A percentile compares a stretch with the other conserved stretches of the same genome.
Evolutionary conservation across 2,113 vertebrate genomes (phyloP).

Genomic region (Rhinopithecus roxellana): DNA sequence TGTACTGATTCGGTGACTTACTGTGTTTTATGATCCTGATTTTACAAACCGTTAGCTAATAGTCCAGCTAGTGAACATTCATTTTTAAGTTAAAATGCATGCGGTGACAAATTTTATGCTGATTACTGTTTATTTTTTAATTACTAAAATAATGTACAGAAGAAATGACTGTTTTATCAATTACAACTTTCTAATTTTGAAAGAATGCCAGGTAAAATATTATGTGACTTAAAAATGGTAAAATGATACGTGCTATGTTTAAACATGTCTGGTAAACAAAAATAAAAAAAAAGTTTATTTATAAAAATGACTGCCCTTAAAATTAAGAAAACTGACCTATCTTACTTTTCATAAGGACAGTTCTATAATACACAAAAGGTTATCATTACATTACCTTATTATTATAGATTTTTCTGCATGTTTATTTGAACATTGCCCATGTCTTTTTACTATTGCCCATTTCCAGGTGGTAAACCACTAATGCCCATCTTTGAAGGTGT

Average conservation of each 20-base stretch:
- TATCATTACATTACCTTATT: neutral
- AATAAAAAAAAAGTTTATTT: neutral
- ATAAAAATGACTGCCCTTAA: neutral
- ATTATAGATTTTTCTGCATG: neutral
- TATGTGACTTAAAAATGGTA: neutral
- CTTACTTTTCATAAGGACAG: neutral
- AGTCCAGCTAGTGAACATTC: neutral
- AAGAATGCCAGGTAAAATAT: neutral
- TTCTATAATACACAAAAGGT: neutral
- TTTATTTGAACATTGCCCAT: neutral
- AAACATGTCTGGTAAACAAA: neutral
- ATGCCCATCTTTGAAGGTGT: neutral
- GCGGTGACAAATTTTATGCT: neutral
- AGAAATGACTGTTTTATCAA: neutral
- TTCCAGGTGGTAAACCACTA: neutral
- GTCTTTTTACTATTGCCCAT: neutral
- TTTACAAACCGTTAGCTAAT: constrained; percentile 45
- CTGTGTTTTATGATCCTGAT: constrained; percentile 35
- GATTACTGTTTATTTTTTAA: neutral
- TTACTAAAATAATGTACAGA: neutral
- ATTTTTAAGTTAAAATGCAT: constrained; percentile 44
- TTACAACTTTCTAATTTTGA: neutral
- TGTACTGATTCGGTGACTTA: neutral
- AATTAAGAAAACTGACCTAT: neutral
- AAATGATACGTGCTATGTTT: neutral